phyloP scores from a whole-genome alignment of 2,113 vertebrate species.

The Oryzias javanicus region DNA sequence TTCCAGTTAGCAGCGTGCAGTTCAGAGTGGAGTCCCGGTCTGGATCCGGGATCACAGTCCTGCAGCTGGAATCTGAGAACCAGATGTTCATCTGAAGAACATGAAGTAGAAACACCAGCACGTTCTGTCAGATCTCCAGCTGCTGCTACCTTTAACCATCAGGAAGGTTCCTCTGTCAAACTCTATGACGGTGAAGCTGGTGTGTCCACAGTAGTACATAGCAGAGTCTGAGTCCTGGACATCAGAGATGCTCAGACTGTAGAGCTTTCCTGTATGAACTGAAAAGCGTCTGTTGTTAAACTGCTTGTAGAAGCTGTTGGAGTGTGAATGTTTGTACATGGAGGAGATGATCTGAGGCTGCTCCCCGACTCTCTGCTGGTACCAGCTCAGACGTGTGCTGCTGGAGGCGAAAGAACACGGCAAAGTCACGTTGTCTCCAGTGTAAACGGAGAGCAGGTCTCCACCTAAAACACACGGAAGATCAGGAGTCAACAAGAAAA shows the following conservation, averaged over 20 bases:
- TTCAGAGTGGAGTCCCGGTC: slow-evolving; percentile 37
- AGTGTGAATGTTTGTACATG: slow-evolving; percentile 23
- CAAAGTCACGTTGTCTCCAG: slow-evolving; percentile 43
- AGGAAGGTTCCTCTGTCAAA: slow-evolving; percentile 49
- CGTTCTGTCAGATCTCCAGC: background rate
- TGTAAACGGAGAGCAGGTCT: slow-evolving; percentile 9
- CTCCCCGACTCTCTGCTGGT: slow-evolving; percentile 48
- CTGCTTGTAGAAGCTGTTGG: slow-evolving; percentile 7
- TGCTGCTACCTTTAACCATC: slow-evolving; percentile 27
- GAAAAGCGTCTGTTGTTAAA: slow-evolving; percentile 34
- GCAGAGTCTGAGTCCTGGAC: slow-evolving; percentile 39
- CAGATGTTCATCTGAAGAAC: background rate
- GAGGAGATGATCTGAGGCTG: slow-evolving; percentile 28
- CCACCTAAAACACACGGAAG: slow-evolving; percentile 34
- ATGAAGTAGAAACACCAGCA: background rate
- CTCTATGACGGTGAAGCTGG: background rate
- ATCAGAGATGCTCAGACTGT: slow-evolving; percentile 45
- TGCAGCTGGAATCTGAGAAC: slow-evolving; percentile 15
- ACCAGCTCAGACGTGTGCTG: slow-evolving; percentile 40
- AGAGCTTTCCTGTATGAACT: background rate
- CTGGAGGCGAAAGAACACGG: slow-evolving; percentile 19
- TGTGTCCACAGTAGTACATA: slow-evolving; percentile 56
- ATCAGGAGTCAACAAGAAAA: background rate
- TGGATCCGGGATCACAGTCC: slow-evolving; percentile 19
- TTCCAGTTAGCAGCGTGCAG: slow-evolving; percentile 44